Percentiles rank a stretch among this genome's conserved stretches.
These are phyloP conservation scores for Notothenia rossii DNA, from an alignment of 2,113 vertebrate species.

Conservation along the genomic window DNA sequence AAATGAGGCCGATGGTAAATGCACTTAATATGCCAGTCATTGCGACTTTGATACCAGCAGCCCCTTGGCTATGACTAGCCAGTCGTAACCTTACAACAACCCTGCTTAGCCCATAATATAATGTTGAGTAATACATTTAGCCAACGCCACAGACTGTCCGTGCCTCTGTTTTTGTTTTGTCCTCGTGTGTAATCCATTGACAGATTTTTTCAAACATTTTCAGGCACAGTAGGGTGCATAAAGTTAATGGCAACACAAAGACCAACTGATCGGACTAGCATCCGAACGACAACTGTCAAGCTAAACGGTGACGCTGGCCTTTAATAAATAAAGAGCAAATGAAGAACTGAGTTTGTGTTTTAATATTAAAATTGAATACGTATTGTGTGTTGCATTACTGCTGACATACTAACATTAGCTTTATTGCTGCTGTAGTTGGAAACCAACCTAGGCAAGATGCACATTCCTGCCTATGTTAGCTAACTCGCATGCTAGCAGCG, in stretches of 20 bases:
- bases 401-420: constrained; percentile 4
- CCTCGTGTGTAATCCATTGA: not conserved
- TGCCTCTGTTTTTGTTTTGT: rapidly evolving
- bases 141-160: not conserved
- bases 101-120: not conserved
- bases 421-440: not conserved
- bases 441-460: constrained; percentile 27
- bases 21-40: constrained; percentile 14
- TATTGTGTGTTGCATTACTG: too few species aligned
- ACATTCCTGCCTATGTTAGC: constrained; percentile 54
- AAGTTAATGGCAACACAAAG: not conserved
- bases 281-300: constrained; percentile 58
- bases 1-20: not conserved
- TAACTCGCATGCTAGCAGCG: constrained; percentile 55
- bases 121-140: not conserved
- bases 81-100: not conserved
- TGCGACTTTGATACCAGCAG: not conserved
- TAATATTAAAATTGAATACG: rapidly evolving
- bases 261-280: constrained; percentile 62
- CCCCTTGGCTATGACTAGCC: not conserved
- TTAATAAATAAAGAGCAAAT: not conserved
- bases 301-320: constrained; percentile 42
- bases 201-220: not conserved
- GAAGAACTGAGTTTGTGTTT: not conserved
- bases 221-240: not conserved